Percentiles rank a stretch among this genome's conserved stretches.
Evolutionary conservation across 2,888 invertebrate species (phyloP).

Genomic region (Hirtodrosophila trivittata): DNA sequence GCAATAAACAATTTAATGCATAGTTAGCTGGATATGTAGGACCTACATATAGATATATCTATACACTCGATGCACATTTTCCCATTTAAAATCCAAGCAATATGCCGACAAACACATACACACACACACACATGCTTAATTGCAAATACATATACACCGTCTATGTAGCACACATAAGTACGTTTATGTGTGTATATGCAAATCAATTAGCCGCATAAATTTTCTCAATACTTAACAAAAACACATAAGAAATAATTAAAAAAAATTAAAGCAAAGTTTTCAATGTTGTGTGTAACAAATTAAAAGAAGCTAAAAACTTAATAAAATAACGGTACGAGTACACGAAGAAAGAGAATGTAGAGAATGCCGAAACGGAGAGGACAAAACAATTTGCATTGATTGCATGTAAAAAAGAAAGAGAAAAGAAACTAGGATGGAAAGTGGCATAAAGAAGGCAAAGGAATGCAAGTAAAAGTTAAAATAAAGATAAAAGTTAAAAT

Average conservation of each 20-base stretch:
- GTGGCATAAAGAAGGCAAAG: constrained; percentile 27
- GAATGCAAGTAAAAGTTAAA: constrained; percentile 24
- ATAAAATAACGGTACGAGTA: background rate
- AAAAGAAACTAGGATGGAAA: constrained; percentile 17
- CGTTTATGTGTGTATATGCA: constrained; percentile 6
- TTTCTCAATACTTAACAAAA: constrained; percentile 29
- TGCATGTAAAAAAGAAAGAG: constrained; percentile 30
- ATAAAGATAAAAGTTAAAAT: constrained; percentile 48
- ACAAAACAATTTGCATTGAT: constrained; percentile 18
- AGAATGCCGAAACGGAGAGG: background rate
- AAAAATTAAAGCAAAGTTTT: constrained; percentile 16
- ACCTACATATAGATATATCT: too few species aligned
- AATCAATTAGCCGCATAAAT: constrained; percentile 35
- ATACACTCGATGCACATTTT: constrained; percentile 1
- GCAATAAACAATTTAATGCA: too few species aligned
- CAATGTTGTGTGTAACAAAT: constrained; percentile 41
- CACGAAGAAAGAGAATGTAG: constrained; percentile 8
- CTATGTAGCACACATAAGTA: background rate
- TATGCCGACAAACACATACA: background rate
- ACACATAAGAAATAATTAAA: background rate
- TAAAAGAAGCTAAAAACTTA: background rate
- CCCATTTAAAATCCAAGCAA: constrained; percentile 1
- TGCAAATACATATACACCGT: constrained; percentile 5
- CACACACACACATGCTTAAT: background rate
- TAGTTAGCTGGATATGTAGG: too few species aligned